phyloP scores from a whole-genome alignment of 37 sponge, comb jelly and placozoan genomes.

The Axinella damicornis region DNA sequence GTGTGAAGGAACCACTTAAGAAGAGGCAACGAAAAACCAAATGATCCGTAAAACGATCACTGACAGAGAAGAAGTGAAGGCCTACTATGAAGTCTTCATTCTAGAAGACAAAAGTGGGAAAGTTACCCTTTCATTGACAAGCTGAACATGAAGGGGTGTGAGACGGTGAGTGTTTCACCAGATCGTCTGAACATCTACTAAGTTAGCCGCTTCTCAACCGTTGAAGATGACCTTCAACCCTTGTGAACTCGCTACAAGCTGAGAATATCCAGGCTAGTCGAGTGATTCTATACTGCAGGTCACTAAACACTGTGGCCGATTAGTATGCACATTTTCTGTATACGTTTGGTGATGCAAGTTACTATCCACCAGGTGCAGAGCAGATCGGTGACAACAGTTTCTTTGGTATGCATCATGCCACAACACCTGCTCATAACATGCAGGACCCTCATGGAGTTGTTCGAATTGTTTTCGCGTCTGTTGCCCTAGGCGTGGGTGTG shows the following conservation, averaged over 20 bases:
- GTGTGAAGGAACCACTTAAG: no score
- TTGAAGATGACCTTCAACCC: conserved; percentile 10
- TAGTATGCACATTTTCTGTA: conserved; percentile 22
- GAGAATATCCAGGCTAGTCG: not conserved
- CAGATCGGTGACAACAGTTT: conserved; percentile 42
- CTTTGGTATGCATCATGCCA: conserved; percentile 56
- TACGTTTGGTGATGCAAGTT: conserved; percentile 15
- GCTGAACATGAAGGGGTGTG: conserved; percentile 30
- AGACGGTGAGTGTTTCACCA: conserved; percentile 16
- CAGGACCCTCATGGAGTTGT: conserved; percentile 26
- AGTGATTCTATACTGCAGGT: conserved; percentile 44
- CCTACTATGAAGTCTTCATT: no score
- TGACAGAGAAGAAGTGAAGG: no score
- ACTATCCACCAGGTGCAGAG: conserved; percentile 43
- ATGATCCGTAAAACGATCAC: no score
- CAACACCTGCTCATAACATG: conserved; percentile 41
- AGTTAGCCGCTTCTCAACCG: not conserved
- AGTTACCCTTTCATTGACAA: no score
- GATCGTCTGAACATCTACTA: conserved; percentile 40
- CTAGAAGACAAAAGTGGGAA: no score
- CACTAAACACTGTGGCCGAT: conserved; percentile 45
- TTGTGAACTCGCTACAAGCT: not conserved
- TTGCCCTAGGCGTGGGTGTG: conserved; percentile 54
- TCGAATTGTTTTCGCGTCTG: conserved; percentile 55
- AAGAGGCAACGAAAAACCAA: no score